Evolutionary conservation across 2,888 invertebrate species (phyloP), one percentile per base, ranked within the genome.

Genomic region (Rhogogaster chlorosoma): DNA sequence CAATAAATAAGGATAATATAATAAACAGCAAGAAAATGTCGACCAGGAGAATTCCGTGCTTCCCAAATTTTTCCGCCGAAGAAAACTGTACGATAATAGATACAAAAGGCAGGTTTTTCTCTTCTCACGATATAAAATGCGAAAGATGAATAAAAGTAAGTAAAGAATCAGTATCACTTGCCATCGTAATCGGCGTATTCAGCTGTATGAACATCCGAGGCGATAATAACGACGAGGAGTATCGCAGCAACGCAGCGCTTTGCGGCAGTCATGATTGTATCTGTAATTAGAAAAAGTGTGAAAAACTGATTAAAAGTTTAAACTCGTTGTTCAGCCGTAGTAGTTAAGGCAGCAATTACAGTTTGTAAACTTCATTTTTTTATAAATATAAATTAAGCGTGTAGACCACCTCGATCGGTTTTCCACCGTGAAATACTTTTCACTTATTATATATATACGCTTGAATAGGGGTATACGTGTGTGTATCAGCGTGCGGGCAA

Each of bases 181-280:
- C 80, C 61, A 22, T 80, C 57, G 38, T 80, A 80, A 26, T 80
- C 80, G 32, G 80, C 38, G 57, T 80, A 80, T 80, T 80, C 80
- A 22, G 80, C 80, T 36, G 80, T 80, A 61, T 80, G 80, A 38
- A 80, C 80, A 61, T 80, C 80, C 26, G 80, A 61, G 10, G 61
- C 38, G 80, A 80, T 80, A 80, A 80, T 38, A 61, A 36, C 61
- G 36, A 80, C 12, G n/a, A 80, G 80, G 12, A 80, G 38, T 36
- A 61, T 57, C 80, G 80, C 61, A 22, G 80, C 80, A 22, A 80
- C 26, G 80, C 61, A 80, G 15, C 80, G 15, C 38, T 80, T 80
- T 6, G 18, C 38, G 80, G 61, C 36, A 18, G 61, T 80, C 80
- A 80, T 80, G 22, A 61, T 80, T 22, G 57, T 4, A 18, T 22